Conservation (phyloP, 2,888 invertebrate genomes). For the Brachyopa scutellaris region DNA sequence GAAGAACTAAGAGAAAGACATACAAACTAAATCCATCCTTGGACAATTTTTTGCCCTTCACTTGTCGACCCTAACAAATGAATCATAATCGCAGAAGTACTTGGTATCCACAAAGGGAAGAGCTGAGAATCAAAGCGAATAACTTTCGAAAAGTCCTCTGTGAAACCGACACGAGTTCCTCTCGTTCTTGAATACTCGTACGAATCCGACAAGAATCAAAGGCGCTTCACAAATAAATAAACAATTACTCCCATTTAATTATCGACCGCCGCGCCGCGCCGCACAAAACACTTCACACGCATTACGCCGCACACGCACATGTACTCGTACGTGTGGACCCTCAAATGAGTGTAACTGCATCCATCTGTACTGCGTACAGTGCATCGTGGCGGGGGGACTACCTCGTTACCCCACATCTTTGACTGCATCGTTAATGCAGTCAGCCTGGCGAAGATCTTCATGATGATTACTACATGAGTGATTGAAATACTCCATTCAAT, state of each 20-base stretch:
- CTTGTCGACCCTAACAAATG: too few relatives aligned
- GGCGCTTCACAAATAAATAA: slow-evolving; percentile 54
- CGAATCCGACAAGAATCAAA: slow-evolving; percentile 28
- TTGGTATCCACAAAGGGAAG: too few relatives aligned
- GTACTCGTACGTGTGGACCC: not conserved
- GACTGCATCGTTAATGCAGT: slow-evolving; percentile 65
- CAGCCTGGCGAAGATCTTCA: slow-evolving; percentile 68
- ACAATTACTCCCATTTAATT: slow-evolving; percentile 58
- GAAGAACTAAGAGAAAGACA: too few relatives aligned
- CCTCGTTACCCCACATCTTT: slow-evolving; percentile 55
- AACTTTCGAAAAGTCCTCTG: too few relatives aligned
- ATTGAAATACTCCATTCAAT: slow-evolving; percentile 69
- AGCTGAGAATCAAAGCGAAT: too few relatives aligned
- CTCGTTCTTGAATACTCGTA: not conserved
- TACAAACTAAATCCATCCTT: too few relatives aligned
- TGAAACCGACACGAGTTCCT: too few relatives aligned
- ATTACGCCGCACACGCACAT: slow-evolving; percentile 20
- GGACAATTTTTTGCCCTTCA: too few relatives aligned
- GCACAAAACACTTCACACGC: slow-evolving; percentile 41
- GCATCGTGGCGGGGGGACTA: not conserved
- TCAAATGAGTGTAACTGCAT: slow-evolving; percentile 23
- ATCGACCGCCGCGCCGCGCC: too few relatives aligned
- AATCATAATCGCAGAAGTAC: too few relatives aligned
- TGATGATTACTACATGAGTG: slow-evolving; percentile 69
- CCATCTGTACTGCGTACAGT: slow-evolving; percentile 52